These are phyloP conservation scores for Battus philenor DNA, from an alignment of 1,140 invertebrate genomes.

Conservation along the genomic window DNA sequence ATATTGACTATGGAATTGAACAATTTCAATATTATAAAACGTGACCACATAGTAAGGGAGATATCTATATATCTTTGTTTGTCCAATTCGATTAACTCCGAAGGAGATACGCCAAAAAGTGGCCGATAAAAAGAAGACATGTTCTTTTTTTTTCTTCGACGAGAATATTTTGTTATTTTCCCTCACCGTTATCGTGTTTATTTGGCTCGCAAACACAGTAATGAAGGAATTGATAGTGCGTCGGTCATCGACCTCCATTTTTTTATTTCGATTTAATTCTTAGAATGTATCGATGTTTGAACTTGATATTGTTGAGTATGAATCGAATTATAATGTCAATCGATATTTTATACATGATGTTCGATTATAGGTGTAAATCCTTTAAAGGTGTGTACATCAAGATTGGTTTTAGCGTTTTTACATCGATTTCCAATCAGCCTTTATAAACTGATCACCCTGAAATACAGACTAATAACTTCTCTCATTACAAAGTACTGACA, in stretches of 20 bases:
- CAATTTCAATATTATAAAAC: slow-evolving; percentile 47
- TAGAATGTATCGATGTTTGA: slow-evolving; percentile 15
- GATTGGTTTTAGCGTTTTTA: no score
- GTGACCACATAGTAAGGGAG: slow-evolving; percentile 51
- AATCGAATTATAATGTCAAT: no score
- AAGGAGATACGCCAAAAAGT: slow-evolving; percentile 54
- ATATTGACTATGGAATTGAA: slow-evolving; percentile 28
- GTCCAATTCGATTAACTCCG: slow-evolving; percentile 51
- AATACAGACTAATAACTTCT: no score
- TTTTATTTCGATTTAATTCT: slow-evolving; percentile 18
- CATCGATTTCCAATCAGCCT: no score
- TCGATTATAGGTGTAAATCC: no score
- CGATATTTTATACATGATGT: no score
- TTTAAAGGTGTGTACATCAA: no score
- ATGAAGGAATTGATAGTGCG: slow-evolving; percentile 65
- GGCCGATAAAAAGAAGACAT: slow-evolving; percentile 52
- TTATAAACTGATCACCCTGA: no score
- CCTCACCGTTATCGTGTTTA: slow-evolving; percentile 53
- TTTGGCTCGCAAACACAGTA: slow-evolving; percentile 53
- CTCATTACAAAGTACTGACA: no score
- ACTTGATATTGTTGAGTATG: slow-evolving; percentile 18
- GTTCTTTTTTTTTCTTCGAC: slow-evolving; percentile 53
- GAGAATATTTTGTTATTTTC: slow-evolving; percentile 52
- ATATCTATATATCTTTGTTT: slow-evolving; percentile 44
- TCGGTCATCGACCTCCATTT: slow-evolving; percentile 45